Base-by-base conservation (phyloP, 1,140 invertebrate genomes). In the Pachyrhynchus sulphureomaculatus region DNA sequence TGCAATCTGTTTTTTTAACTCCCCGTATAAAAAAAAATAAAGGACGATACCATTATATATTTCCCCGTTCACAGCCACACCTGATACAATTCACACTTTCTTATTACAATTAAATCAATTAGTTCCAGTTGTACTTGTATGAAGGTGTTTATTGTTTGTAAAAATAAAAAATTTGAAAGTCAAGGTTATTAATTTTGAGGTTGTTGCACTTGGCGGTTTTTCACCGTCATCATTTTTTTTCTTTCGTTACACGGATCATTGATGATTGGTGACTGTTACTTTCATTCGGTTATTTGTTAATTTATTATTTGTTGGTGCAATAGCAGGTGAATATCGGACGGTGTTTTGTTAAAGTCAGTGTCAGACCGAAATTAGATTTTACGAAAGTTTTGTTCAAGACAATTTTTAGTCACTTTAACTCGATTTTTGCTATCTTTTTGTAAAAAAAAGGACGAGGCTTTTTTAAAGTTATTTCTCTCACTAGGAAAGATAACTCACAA, bases 121-220 rank as follows among this genome's bases (percentile, higher is more conserved):
- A 29, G 23, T 54, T 42, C 39, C 20, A 36, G n/a, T 12, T n/a
- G 23, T n/a, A 42, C 17, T 20, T 17, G 2, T 20, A n/a, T n/a
- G n/a, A 42, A 18, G 41, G 41, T 42, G 41, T 42, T 42, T 42
- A 21, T 41, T 42, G 37, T 34, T 42, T 41, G 15, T 26, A 4
- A 6, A 4, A 17, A 18, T 15, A 57, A 57, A 59, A 49, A 59
- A 59, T 18, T 59, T 59, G 56, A 59, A 59, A 59, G 56, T 59
- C 56, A 59, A 59, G 56, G 44, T 59, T 51, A 32, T 48, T 59
- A 51, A 20, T 2, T 3, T 24, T 12, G 12, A 52, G 48, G 48
- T 37, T 37, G 33, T 36, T 52, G 48, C 48, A 52, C 48, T n/a
- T 34, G 48, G 6, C 9, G 8, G 8, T 26, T 26, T 26, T 26